Evolutionary conservation across 2,797 vertebrate genomes (phyloP).

Genomic region (Sebastes hopkinsi): DNA sequence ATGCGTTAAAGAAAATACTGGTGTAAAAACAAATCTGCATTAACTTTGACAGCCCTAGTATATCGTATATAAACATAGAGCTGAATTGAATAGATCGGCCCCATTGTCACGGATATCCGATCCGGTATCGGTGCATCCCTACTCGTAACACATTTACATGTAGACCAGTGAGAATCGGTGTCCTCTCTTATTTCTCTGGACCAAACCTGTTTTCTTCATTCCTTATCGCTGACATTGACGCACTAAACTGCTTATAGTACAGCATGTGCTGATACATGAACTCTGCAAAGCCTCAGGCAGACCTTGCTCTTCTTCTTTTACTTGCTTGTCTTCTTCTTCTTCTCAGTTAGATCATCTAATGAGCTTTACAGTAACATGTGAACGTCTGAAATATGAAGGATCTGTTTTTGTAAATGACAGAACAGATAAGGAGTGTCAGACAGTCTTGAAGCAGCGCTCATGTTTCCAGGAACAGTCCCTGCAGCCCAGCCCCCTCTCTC

Average conservation of each 20-base stretch:
- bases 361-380: neutral
- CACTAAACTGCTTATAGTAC: conserved; percentile 3
- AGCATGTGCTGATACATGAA: conserved; percentile 30
- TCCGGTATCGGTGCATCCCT: no score
- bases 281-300: conserved; percentile 24
- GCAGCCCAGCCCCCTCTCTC: neutral
- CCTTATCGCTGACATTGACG: conserved; percentile 48
- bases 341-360: neutral
- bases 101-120: no score
- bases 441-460: neutral
- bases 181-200: neutral
- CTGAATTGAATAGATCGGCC: no score
- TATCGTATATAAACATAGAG: no score
- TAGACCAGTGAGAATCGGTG: neutral
- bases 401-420: neutral
- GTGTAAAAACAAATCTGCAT: no score
- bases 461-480: neutral
- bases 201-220: neutral
- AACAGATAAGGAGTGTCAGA: neutral
- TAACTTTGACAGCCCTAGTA: no score
- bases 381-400: conserved; percentile 16
- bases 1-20: no score
- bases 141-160: neutral
- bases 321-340: no score
- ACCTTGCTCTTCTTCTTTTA: neutral